Evolutionary conservation across 2,888 invertebrate species (phyloP), one percentile per base, ranked within the genome.

Genomic region (Smittia aterrima): DNA sequence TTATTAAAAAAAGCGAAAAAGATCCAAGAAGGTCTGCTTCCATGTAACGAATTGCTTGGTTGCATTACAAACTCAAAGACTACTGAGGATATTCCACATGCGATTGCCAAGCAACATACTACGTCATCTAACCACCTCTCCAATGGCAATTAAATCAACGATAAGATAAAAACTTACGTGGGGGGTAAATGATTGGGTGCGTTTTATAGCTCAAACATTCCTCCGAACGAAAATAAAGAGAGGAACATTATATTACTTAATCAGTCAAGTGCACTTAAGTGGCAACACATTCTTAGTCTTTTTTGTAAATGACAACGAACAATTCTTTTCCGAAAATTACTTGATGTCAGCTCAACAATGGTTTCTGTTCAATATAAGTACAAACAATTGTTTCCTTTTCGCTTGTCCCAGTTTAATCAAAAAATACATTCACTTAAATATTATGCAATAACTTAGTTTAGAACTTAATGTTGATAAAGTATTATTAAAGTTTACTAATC

Each of bases 61-160:
- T 86, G 87, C 77, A 88, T 89, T 79, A 88, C 87, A 78, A 86
- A 87, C 78, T 89, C 91, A 78, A 94, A 92, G 85, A 95, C 94
- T 77, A 90, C 90, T 82, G 94, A 95, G 83, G 89, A 88, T 83
- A 92, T 95, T 85, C 94, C 94, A 78, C 86, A 88, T 77, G 93
- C 92, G 18, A 86, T 93, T 78, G 87, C 58, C 2, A 62, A 62
- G 27, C 70, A 71, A 6, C 53, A 54, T 6, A 13, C 25, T 6
- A 24, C 25, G 66, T 22, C 27, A n/a, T 27, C n/a, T 1, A 66
- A 27, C 24, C 32, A 66, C 11, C 66, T 66, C 20, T 24, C 32
- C 2, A 40, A 40, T 40, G 66, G 66, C 9, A 40, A 66, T 40
- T 66, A 40, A 40, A 18, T 2, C 2, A 13, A 22, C 11, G 47